Evolutionary conservation across 2,888 invertebrate genomes (phyloP).

Genomic region (Luperina nickerlii): DNA sequence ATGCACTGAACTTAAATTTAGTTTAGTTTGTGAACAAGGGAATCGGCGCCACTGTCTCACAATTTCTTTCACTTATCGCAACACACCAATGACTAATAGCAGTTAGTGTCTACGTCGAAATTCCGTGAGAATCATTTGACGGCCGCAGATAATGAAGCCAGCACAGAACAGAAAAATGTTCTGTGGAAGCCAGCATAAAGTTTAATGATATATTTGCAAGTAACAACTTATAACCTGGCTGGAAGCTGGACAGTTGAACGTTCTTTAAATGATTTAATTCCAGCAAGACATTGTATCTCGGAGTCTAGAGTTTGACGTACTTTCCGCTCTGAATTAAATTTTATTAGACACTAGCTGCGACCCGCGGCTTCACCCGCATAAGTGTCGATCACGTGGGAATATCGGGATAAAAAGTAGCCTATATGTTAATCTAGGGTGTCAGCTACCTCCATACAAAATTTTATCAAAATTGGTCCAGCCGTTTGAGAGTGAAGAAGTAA

Average conservation of each 20-base stretch:
- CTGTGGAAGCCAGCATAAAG: slow-evolving; percentile 68
- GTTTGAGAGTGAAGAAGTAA: too few relatives aligned
- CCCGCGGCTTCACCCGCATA: too few relatives aligned
- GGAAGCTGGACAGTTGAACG: slow-evolving; percentile 40
- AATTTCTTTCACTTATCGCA: slow-evolving; percentile 79
- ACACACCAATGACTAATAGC: slow-evolving; percentile 77
- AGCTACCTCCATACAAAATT: too few relatives aligned
- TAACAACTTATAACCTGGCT: slow-evolving; percentile 57
- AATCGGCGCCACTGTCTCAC: slow-evolving; percentile 66
- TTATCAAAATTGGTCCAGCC: too few relatives aligned
- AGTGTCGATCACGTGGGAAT: too few relatives aligned
- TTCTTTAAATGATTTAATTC: slow-evolving; percentile 48
- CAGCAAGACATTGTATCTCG: slow-evolving; percentile 34
- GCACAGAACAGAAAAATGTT: too few relatives aligned
- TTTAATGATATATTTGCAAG: slow-evolving; percentile 70
- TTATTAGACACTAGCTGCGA: slow-evolving; percentile 21
- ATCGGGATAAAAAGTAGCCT: too few relatives aligned
- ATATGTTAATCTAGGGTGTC: too few relatives aligned
- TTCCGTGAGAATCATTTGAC: slow-evolving; percentile 77
- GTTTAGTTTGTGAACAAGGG: too few relatives aligned
- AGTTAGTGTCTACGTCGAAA: slow-evolving; percentile 70
- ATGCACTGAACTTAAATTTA: too few relatives aligned
- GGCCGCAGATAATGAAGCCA: slow-evolving; percentile 67
- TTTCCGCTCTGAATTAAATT: slow-evolving; percentile 37
- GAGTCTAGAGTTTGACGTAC: slow-evolving; percentile 37